phyloP scores from a whole-genome alignment of 2,797 vertebrate species.

The Rousettus madagascariensis region DNA sequence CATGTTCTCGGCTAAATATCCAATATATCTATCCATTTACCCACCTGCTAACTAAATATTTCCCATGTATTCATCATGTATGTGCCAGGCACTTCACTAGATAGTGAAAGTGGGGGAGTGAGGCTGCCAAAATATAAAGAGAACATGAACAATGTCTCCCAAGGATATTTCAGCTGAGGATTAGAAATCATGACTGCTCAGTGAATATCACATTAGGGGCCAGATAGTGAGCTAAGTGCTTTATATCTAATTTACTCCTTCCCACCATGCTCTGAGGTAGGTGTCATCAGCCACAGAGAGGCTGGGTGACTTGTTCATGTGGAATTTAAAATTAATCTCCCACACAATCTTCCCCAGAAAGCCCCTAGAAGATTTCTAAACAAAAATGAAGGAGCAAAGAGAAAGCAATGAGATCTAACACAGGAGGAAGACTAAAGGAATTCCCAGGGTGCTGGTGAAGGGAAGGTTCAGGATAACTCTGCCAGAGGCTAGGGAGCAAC shows the following conservation, averaged over 20 bases:
- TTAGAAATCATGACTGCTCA: not conserved
- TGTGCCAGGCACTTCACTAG: not conserved
- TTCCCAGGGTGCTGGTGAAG: not conserved
- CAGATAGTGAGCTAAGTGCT: not conserved
- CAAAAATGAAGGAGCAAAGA: not conserved
- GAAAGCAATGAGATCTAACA: not conserved
- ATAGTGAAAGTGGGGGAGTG: not conserved
- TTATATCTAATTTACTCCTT: not conserved
- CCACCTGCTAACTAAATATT: constrained; percentile 8
- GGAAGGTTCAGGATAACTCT: not conserved
- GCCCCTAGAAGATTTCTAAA: constrained; percentile 27
- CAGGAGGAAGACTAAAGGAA: not conserved
- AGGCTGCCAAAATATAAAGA: constrained; percentile 13
- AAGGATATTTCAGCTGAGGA: not conserved
- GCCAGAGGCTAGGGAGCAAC: not conserved
- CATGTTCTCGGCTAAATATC: not conserved
- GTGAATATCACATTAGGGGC: not conserved
- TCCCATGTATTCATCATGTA: not conserved
- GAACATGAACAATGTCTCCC: not conserved
- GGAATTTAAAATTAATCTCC: constrained; percentile 44
- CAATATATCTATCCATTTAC: not conserved
- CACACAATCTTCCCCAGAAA: not conserved
- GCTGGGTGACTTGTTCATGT: not conserved
- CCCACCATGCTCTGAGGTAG: not conserved
- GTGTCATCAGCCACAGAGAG: not conserved